Evolutionary conservation across 2,888 invertebrate species (phyloP).

Genomic region (Eristalis pertinax): DNA sequence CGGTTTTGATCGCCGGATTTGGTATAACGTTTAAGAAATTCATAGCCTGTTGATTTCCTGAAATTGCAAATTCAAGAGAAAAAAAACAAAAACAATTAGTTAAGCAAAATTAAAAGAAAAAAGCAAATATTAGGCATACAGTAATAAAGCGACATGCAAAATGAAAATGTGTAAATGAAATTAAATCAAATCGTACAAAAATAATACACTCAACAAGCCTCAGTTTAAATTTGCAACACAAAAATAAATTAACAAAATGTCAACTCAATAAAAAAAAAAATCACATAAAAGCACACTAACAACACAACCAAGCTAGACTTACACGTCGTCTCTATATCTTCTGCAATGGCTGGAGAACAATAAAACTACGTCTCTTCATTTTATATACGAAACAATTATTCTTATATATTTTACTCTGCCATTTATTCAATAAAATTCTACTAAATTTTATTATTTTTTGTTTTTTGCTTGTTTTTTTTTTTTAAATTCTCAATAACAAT

Average conservation of each 20-base stretch:
- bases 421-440: constrained; percentile 47
- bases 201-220: background rate
- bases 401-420: constrained; percentile 39
- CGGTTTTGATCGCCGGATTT: constrained; percentile 79
- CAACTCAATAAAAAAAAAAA: background rate
- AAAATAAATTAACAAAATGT: constrained; percentile 14
- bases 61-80: constrained; percentile 30
- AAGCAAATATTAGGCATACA: background rate
- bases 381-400: constrained; percentile 45
- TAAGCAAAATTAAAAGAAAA: constrained; percentile 4
- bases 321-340: constrained; percentile 13
- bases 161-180: constrained; percentile 3
- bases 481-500: constrained; percentile 40
- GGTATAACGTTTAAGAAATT: constrained; percentile 78
- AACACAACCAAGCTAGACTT: constrained; percentile 21
- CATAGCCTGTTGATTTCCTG: constrained; percentile 70
- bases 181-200: background rate
- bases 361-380: constrained; percentile 23
- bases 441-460: constrained; percentile 34
- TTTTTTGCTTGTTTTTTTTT: background rate
- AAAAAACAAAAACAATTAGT: constrained; percentile 3
- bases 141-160: constrained; percentile 51
- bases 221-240: background rate
- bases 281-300: constrained; percentile 23
- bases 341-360: constrained; percentile 31